These are phyloP conservation scores for Caenorhabditis tropicalis DNA, from an alignment of 1,140 invertebrate species.

Conservation along the genomic window DNA sequence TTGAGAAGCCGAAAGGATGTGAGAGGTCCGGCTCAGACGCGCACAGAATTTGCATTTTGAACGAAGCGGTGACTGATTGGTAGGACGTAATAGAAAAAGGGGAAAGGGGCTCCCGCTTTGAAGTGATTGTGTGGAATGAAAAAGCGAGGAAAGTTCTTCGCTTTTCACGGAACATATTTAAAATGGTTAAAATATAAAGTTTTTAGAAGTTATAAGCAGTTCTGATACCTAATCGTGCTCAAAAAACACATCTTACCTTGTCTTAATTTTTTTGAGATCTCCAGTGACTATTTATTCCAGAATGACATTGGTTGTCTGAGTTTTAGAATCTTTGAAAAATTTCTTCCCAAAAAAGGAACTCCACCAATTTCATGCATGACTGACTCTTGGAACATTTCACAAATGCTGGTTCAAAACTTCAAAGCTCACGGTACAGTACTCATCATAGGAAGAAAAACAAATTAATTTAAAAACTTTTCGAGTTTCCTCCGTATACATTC, in stretches of 20 bases:
- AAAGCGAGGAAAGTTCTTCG: neutral
- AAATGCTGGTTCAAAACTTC: neutral
- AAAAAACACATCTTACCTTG: too few relatives aligned
- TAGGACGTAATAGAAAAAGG: slow-evolving; percentile 3
- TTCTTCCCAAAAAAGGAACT: neutral
- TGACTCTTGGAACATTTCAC: neutral
- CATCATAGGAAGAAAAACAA: neutral
- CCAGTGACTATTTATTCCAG: neutral
- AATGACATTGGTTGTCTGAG: neutral
- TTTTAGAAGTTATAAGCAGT: too few relatives aligned
- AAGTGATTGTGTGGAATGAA: slow-evolving; percentile 5
- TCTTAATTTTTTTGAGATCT: too few relatives aligned
- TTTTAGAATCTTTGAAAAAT: neutral
- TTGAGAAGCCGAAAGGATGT: slow-evolving; percentile 23
- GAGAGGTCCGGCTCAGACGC: neutral
- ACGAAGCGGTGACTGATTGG: slow-evolving; percentile 42
- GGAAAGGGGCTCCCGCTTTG: neutral
- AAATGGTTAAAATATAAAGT: neutral
- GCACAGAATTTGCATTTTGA: slow-evolving; percentile 30
- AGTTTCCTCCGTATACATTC: neutral
- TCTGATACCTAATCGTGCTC: too few relatives aligned
- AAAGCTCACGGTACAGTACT: neutral
- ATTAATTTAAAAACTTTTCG: neutral
- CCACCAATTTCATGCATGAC: neutral
- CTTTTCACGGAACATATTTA: neutral